Percentiles rank a stretch among this genome's conserved stretches.
Conservation (phyloP, 2,888 invertebrate genomes). For the Rhagophthalmus giganteus region DNA sequence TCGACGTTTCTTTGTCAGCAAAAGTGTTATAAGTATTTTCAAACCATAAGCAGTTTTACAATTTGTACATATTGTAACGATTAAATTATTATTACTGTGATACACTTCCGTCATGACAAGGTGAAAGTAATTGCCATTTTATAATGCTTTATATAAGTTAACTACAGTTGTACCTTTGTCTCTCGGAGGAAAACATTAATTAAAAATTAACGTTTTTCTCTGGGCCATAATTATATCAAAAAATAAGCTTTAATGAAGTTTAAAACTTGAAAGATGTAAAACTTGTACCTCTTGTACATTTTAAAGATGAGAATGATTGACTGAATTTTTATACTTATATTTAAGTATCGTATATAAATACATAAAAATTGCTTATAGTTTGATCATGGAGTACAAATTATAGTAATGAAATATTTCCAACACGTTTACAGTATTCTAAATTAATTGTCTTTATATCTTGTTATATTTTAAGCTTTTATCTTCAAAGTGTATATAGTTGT, state of each 20-base stretch:
- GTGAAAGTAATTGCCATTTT: conserved; percentile 40
- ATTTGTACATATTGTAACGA: conserved; percentile 36
- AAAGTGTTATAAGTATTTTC: conserved; percentile 36
- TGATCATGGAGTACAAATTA: conserved; percentile 38
- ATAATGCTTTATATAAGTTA: conserved; percentile 25
- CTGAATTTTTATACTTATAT: conserved; percentile 37
- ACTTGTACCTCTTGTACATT: conserved; percentile 27
- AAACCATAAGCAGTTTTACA: conserved; percentile 48
- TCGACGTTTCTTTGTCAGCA: no score
- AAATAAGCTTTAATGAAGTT: conserved; percentile 19
- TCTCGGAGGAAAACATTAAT: conserved; percentile 3
- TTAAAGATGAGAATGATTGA: conserved; percentile 31
- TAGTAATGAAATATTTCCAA: conserved; percentile 20
- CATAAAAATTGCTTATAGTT: conserved; percentile 48
- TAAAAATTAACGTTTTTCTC: conserved; percentile 1
- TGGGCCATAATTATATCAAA: conserved; percentile 12
- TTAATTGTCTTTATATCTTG: conserved; percentile 19
- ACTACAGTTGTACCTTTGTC: conserved; percentile 23
- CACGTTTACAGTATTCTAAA: conserved; percentile 23
- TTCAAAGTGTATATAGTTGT: conserved; percentile 5
- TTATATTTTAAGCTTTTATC: conserved; percentile 9
- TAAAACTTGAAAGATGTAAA: conserved; percentile 14
- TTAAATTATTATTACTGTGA: conserved; percentile 47
- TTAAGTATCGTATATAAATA: conserved; percentile 36
- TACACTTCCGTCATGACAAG: conserved; percentile 50